These are phyloP conservation scores for Muscicapa adusta DNA, from an alignment of 2,113 vertebrate species.

Conservation along the genomic window DNA sequence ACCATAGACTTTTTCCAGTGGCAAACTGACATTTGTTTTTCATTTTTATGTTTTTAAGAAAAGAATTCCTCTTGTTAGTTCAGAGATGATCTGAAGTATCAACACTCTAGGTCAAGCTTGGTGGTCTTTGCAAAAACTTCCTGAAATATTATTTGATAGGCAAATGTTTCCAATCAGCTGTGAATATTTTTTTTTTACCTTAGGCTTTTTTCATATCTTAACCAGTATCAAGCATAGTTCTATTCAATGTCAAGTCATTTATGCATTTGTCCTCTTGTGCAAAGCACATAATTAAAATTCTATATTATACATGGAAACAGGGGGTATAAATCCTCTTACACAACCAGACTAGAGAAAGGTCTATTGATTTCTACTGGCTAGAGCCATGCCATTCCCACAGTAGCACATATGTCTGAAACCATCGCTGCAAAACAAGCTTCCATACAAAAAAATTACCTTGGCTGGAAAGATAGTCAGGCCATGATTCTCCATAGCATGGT, in stretches of 20 bases:
- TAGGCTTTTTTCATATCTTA: not conserved
- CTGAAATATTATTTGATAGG: not conserved
- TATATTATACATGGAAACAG: not conserved
- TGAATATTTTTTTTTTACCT: not conserved
- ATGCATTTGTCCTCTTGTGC: not conserved
- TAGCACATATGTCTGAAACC: not conserved
- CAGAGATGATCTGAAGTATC: not conserved
- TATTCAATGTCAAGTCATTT: not conserved
- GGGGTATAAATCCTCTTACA: not conserved
- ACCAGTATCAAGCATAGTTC: not conserved
- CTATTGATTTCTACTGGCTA: not conserved
- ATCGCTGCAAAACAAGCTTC: not conserved
- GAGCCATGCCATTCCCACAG: not conserved
- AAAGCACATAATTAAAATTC: not conserved
- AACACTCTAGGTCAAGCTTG: not conserved
- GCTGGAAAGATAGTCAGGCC: not conserved
- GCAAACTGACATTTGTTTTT: not conserved
- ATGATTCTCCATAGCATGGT: not conserved
- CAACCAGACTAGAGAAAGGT: not conserved
- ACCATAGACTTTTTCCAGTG: not conserved
- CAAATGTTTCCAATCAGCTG: not conserved
- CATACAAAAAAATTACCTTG: not conserved
- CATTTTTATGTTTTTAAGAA: not conserved
- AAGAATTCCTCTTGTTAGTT: not conserved
- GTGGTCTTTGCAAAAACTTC: not conserved